Evolutionary conservation across 2,797 vertebrate species (phyloP), one percentile per base, ranked within the genome.

Genomic region (Odontamblyopus rebecca): DNA sequence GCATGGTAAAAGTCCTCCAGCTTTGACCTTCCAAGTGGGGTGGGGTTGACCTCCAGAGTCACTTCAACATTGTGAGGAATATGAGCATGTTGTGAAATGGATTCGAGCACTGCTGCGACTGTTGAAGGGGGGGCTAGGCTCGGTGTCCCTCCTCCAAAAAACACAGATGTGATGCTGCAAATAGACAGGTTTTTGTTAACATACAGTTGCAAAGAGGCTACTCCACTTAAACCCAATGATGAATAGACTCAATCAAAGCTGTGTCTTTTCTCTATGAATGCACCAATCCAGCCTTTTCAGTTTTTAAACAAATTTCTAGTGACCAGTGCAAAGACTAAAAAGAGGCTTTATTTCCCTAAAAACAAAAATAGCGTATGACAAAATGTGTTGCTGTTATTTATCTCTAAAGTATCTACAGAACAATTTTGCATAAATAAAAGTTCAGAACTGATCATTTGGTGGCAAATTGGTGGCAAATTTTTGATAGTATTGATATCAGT

Each of bases 71-170:
- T 57, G 0, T 84, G 62, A 0, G 91, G 87, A 57, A 98, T 86
- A 53, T 69, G 68, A 0, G 79, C 73, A 1, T 63, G 71, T 51
- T 74, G 89, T 0, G 94, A 93, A 18, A 96, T 82, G 0, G 90
- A 91, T 56, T 97, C 94, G 54, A 99, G 74, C 71, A 99, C 76
- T 0, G 93, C 93, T 0, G 86, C 92, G 0, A 98, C 74, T 1
- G 95, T 96, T 27, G 66, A 71, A 0, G 97, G 95, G 15, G 84
- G 94, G 73, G 96, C 95, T 86, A 98, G 89, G 75, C 96, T 98
- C 0, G 97, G 97, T 30, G 97, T 97, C n/a, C 97, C 97, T 2
- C 97, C 97, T 0, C 97, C 96, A 0, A 99, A 98, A 82, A 97
- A 98, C 29, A 99, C 94, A 0, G 97, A 99, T 2, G 93, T 93